Conservation (phyloP, 2,888 invertebrate species). For the Epinotia ramella region DNA sequence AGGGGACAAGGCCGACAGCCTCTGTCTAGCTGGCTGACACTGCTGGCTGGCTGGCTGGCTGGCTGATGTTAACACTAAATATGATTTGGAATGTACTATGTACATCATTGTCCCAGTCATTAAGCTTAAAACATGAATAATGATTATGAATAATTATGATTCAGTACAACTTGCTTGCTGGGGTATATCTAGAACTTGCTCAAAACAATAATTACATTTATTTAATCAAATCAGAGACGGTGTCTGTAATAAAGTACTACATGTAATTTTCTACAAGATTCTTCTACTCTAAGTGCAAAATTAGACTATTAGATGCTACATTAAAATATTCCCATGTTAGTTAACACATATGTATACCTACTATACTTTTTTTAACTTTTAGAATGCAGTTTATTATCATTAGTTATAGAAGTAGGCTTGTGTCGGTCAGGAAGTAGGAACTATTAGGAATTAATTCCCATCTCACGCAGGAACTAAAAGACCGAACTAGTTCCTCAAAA, state of each 20-base stretch:
- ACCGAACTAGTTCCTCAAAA: no score
- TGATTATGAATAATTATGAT: background rate
- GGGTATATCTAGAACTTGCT: no score
- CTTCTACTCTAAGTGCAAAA: constrained; percentile 1
- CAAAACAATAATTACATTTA: background rate
- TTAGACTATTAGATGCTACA: background rate
- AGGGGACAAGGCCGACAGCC: background rate
- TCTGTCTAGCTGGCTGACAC: background rate
- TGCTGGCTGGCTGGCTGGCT: background rate
- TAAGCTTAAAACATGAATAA: background rate
- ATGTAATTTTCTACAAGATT: background rate
- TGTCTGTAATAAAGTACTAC: background rate
- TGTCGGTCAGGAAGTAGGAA: no score
- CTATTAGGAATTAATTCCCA: no score
- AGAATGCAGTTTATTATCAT: constrained; percentile 8
- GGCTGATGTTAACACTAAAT: background rate
- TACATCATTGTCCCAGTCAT: background rate
- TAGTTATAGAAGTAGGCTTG: no score
- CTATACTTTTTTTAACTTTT: constrained; percentile 4
- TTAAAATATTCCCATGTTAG: constrained; percentile 24
- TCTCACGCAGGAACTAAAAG: no score
- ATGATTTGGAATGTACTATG: background rate
- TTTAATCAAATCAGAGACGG: background rate
- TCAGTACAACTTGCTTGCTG: background rate
- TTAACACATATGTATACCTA: constrained; percentile 12